phyloP scores from a whole-genome alignment of 1,140 invertebrate genomes.

The Mylabris phalerata region DNA sequence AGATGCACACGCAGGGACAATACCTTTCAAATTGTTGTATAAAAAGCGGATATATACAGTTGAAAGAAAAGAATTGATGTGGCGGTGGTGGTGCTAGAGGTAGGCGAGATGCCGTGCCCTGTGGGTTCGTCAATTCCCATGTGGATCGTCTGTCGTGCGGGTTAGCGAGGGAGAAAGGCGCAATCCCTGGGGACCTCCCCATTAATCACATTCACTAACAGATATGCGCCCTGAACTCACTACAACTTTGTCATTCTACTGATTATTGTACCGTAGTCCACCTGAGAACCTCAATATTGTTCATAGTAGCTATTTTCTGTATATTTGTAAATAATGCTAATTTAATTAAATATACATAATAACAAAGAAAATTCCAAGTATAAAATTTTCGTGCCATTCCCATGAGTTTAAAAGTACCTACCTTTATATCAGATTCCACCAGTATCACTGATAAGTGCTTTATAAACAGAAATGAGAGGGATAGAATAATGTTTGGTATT shows the following conservation, averaged over 20 bases:
- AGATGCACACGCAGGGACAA: not conserved
- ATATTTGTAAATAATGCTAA: too few species aligned
- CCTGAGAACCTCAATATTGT: too few species aligned
- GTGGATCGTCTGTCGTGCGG: conserved; percentile 24
- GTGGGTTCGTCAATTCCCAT: conserved; percentile 17
- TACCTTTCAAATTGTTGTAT: not conserved
- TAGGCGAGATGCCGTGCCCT: conserved; percentile 19
- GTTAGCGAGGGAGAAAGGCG: conserved; percentile 19
- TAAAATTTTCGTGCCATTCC: conserved; percentile 16
- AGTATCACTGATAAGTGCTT: conserved; percentile 11
- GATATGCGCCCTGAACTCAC: conserved; percentile 26
- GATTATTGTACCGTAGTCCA: too few species aligned
- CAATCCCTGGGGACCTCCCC: conserved; percentile 22
- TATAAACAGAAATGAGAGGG: conserved; percentile 12
- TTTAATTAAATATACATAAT: not conserved
- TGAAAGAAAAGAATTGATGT: not conserved
- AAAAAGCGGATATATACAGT: not conserved
- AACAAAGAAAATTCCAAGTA: conserved; percentile 14
- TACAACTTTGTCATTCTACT: conserved; percentile 25
- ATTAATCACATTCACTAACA: conserved; percentile 31
- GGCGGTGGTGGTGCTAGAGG: not conserved
- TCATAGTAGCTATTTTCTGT: too few species aligned
- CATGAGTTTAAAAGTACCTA: conserved; percentile 10
- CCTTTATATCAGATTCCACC: conserved; percentile 6
- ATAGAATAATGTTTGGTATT: conserved; percentile 13